Evolutionary conservation across 2,888 invertebrate species (phyloP).

Genomic region (Leucoma salicis): DNA sequence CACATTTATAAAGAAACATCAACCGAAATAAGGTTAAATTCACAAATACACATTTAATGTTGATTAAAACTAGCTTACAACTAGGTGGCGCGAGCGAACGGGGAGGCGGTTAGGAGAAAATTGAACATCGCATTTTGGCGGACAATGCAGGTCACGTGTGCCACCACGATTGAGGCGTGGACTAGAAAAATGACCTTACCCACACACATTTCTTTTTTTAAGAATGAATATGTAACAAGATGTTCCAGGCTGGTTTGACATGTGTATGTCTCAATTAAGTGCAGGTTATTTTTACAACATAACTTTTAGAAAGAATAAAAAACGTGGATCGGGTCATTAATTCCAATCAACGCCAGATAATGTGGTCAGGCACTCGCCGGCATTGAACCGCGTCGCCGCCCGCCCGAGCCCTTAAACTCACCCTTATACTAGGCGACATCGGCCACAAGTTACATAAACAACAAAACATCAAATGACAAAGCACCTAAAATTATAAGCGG

Average conservation of each 20-base stretch:
- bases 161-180: not conserved
- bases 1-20: slow-evolving; percentile 77
- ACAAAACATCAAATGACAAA: slow-evolving; percentile 56
- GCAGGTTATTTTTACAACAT: too few species aligned
- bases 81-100: slow-evolving; percentile 52
- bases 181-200: not conserved
- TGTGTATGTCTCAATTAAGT: too few species aligned
- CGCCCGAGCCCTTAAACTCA: slow-evolving; percentile 56
- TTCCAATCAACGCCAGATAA: too few species aligned
- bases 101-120: slow-evolving; percentile 35
- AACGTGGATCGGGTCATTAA: too few species aligned
- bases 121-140: not conserved
- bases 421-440: slow-evolving; percentile 68
- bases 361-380: not conserved
- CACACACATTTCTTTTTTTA: too few species aligned
- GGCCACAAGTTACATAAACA: slow-evolving; percentile 57
- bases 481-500: slow-evolving; percentile 56
- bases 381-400: slow-evolving; percentile 36
- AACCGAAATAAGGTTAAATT: slow-evolving; percentile 78
- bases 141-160: not conserved
- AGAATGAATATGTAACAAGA: too few species aligned
- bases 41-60: slow-evolving; percentile 82
- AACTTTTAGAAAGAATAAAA: too few species aligned
- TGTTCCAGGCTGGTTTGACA: too few species aligned
- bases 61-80: slow-evolving; percentile 72